A percentile compares a stretch with the other conserved stretches of the same genome.
Conservation (phyloP, 2,888 invertebrate genomes). For the Calameuta pallipes region DNA sequence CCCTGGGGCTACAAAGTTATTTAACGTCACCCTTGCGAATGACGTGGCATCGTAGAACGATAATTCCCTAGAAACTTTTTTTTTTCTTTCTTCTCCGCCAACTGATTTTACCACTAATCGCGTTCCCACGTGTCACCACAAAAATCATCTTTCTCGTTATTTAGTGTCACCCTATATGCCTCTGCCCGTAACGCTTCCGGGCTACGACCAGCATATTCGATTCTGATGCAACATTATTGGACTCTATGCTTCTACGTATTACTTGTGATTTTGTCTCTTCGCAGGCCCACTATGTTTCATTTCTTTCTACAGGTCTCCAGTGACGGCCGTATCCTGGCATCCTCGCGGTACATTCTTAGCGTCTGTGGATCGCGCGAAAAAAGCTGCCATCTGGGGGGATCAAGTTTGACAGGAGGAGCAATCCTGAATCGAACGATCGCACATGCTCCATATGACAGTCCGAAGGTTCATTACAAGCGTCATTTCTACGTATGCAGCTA, state of each 20-base stretch:
- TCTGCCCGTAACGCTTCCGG: neutral
- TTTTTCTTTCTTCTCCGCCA: neutral
- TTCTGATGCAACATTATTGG: neutral
- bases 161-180: neutral
- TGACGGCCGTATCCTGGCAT: constrained; percentile 91
- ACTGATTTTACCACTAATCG: neutral
- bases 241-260: neutral
- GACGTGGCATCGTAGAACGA: constrained; percentile 37
- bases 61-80: constrained; percentile 23
- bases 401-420: constrained; percentile 62
- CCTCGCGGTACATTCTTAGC: constrained; percentile 84
- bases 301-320: constrained; percentile 76
- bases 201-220: neutral
- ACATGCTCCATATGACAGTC: neutral
- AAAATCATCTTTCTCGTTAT: neutral
- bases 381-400: constrained; percentile 85
- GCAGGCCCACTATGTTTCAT: neutral
- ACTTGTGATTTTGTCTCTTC: neutral
- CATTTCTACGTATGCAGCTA: neutral
- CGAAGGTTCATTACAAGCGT: neutral
- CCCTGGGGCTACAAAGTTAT: constrained; percentile 47
- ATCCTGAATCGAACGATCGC: constrained; percentile 38
- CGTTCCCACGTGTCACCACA: neutral
- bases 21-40: constrained; percentile 48
- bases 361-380: constrained; percentile 86